phyloP scores from a whole-genome alignment of 2,797 vertebrate genomes.

The Leuciscus waleckii region DNA sequence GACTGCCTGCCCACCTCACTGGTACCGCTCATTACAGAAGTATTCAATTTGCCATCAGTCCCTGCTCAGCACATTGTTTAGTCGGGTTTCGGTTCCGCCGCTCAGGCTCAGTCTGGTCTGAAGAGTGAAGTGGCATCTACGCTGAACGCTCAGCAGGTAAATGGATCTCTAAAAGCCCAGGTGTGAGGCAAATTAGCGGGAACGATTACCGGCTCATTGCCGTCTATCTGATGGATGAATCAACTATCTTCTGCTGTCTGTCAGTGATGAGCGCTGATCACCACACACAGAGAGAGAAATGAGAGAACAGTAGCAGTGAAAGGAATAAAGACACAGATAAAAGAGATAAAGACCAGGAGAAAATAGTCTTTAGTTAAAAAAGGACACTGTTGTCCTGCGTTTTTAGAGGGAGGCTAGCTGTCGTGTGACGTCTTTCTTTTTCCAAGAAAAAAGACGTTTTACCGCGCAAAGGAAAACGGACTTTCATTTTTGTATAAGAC shows the following conservation, averaged over 20 bases:
- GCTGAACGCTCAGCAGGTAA: conserved; percentile 47
- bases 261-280: conserved; percentile 47
- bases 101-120: conserved; percentile 15
- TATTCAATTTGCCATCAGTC: conserved; percentile 42
- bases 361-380: conserved; percentile 38
- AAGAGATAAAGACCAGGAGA: conserved; percentile 53
- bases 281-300: conserved; percentile 50
- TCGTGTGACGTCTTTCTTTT: not conserved
- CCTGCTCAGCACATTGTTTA: conserved; percentile 30
- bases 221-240: conserved; percentile 53
- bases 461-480: not conserved
- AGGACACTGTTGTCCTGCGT: conserved; percentile 21
- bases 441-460: not conserved
- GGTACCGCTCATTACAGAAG: conserved; percentile 28
- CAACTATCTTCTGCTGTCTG: conserved; percentile 50
- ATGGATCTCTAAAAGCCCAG: conserved; percentile 47
- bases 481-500: not conserved
- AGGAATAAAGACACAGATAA: conserved; percentile 52
- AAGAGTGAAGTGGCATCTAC: conserved; percentile 35
- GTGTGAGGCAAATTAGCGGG: conserved; percentile 41
- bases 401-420: not conserved
- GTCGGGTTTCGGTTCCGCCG: not conserved
- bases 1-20: conserved; percentile 25
- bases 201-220: conserved; percentile 37
- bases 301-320: conserved; percentile 52